Conservation (phyloP, 2,113 vertebrate genomes). For the Hippoglossus stenolepis region DNA sequence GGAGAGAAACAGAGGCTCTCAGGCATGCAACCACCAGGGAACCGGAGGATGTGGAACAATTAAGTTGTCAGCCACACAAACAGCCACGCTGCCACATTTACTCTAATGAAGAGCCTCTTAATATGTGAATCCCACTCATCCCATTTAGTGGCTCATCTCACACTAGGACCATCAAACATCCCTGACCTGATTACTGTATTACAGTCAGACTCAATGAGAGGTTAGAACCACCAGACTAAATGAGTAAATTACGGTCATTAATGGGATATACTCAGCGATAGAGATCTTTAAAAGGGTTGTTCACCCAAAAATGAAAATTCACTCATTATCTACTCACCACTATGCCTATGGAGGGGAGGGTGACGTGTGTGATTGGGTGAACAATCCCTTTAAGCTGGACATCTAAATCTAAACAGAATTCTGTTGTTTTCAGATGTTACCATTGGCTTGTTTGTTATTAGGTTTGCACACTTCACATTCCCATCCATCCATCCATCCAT, state of each 20-base stretch:
- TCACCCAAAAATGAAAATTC: too few species aligned
- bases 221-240: constrained; percentile 56
- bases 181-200: constrained; percentile 73
- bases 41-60: constrained; percentile 70
- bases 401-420: too few species aligned
- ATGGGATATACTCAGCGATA: constrained; percentile 17
- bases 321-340: too few species aligned
- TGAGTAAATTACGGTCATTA: constrained; percentile 47
- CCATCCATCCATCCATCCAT: too few species aligned
- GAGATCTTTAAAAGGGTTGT: background rate
- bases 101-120: constrained; percentile 82
- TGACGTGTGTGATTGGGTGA: too few species aligned
- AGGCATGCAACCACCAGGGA: constrained; percentile 64
- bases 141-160: constrained; percentile 73
- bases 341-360: too few species aligned
- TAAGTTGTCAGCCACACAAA: constrained; percentile 73
- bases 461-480: too few species aligned
- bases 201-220: constrained; percentile 60
- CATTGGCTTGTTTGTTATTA: too few species aligned
- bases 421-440: too few species aligned
- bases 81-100: constrained; percentile 59
- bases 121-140: constrained; percentile 76
- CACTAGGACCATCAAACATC: constrained; percentile 71
- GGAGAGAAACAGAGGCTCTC: constrained; percentile 45
- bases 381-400: too few species aligned